phyloP scores from a whole-genome alignment of 2,113 vertebrate species.

The Chascanopsetta lugubris region DNA sequence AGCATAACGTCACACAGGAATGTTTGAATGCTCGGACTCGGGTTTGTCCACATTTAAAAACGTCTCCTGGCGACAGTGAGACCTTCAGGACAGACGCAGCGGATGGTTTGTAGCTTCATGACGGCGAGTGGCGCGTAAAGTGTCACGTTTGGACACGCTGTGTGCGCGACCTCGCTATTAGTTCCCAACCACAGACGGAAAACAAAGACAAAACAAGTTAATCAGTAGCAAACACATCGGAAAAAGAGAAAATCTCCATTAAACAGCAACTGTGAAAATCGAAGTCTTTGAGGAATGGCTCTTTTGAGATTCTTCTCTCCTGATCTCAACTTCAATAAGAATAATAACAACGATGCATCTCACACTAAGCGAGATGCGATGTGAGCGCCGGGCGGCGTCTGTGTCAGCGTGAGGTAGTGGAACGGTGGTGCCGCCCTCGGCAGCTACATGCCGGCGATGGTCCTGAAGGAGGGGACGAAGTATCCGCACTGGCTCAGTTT shows the following conservation, averaged over 20 bases:
- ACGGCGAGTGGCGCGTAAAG: background rate
- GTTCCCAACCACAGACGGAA: background rate
- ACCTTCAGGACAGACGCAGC: too few relatives aligned
- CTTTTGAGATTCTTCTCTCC: too few relatives aligned
- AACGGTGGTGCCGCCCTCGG: background rate
- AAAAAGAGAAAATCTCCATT: background rate
- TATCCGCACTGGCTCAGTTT: constrained; percentile 39
- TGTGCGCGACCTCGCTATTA: background rate
- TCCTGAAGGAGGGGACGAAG: constrained; percentile 61
- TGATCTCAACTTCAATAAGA: too few relatives aligned
- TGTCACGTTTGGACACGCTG: background rate
- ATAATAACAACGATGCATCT: too few relatives aligned
- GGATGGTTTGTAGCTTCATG: too few relatives aligned
- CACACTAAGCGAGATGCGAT: too few relatives aligned
- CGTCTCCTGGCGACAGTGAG: too few relatives aligned
- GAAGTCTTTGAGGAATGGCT: background rate
- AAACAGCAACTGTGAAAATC: background rate
- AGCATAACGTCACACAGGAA: background rate
- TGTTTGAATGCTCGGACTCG: background rate
- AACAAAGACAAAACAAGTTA: background rate
- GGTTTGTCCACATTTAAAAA: too few relatives aligned
- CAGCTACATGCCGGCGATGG: constrained; percentile 53
- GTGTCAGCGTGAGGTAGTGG: constrained; percentile 55
- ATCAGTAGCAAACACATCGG: background rate
- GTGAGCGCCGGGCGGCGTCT: too few relatives aligned